A percentile compares a stretch with the other conserved stretches of the same genome.
Evolutionary conservation across 2,113 vertebrate genomes (phyloP).

Genomic region (Octodon degus): DNA sequence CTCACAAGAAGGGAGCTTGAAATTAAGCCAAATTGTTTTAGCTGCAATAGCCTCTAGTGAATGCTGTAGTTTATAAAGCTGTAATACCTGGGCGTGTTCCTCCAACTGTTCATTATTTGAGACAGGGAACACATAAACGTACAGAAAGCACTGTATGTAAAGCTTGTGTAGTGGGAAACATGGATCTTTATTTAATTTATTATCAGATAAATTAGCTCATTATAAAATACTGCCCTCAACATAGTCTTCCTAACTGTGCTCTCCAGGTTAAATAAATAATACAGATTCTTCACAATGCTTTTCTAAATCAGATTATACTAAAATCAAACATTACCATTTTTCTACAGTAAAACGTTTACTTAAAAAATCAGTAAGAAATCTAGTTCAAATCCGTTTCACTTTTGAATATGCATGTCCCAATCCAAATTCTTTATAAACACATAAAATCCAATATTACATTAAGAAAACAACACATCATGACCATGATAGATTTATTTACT

Average conservation of each 20-base stretch:
- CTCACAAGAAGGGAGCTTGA: background rate
- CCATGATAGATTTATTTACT: background rate
- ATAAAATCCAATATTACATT: background rate
- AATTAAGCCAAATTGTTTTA: background rate
- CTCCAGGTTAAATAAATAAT: background rate
- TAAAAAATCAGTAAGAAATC: background rate
- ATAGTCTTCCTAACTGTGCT: background rate
- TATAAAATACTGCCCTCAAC: background rate
- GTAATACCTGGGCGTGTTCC: background rate
- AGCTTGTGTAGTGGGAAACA: background rate
- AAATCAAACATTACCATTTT: background rate
- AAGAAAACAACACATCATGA: background rate
- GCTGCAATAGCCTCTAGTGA: background rate
- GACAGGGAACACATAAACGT: background rate
- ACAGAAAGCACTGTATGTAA: background rate
- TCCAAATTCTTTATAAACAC: background rate
- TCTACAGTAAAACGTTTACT: background rate
- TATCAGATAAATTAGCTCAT: background rate
- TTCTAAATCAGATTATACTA: background rate
- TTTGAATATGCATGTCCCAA: background rate
- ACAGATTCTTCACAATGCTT: background rate
- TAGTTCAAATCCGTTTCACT: background rate
- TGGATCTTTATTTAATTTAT: background rate
- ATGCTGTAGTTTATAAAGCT: background rate
- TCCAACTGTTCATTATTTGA: background rate